A percentile compares a stretch with the other conserved stretches of the same genome.
These are phyloP conservation scores for Momotus momota DNA, from an alignment of 2,797 vertebrate species.

Conservation along the genomic window DNA sequence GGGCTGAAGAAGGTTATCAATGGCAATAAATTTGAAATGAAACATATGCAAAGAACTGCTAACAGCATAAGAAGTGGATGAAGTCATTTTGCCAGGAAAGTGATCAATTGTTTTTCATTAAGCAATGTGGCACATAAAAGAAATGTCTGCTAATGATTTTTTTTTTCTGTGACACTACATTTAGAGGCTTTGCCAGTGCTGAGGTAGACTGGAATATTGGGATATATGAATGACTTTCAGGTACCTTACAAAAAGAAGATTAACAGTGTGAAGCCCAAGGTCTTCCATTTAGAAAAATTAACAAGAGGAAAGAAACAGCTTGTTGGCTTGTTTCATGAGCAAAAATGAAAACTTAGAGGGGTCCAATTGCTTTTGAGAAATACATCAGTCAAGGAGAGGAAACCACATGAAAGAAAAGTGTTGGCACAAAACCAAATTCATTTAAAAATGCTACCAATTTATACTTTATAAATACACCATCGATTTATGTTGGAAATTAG, in stretches of 20 bases:
- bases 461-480: background rate
- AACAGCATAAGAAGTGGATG: background rate
- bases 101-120: slow-evolving; percentile 5
- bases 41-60: slow-evolving; percentile 9
- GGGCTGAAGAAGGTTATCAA: background rate
- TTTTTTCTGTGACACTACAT: background rate
- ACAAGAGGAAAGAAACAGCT: background rate
- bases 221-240: background rate
- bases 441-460: background rate
- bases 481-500: background rate
- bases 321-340: background rate
- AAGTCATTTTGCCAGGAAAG: background rate
- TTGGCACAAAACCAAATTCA: background rate
- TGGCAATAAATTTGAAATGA: slow-evolving; percentile 18
- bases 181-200: background rate
- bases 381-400: background rate
- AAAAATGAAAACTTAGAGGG: background rate
- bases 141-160: background rate
- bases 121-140: background rate
- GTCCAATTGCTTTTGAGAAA: background rate
- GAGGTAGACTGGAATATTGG: background rate
- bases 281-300: background rate
- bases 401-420: background rate
- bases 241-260: background rate
- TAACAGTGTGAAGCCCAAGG: background rate